phyloP scores from a whole-genome alignment of 2,888 invertebrate genomes.

The Esperia sulphurella region DNA sequence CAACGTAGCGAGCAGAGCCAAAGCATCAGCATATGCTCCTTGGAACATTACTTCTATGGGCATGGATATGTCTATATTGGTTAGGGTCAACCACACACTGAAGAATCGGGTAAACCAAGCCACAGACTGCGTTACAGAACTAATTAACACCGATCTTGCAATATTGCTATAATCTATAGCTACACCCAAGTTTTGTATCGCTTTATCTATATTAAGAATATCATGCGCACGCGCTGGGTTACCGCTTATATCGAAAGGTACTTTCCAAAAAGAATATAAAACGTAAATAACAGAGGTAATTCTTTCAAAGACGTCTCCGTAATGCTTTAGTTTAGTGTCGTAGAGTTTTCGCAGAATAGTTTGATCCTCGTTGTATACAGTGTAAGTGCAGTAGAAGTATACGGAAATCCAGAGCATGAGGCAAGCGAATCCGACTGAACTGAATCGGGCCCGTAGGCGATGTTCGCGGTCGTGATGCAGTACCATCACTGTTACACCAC shows the following conservation, averaged over 20 bases:
- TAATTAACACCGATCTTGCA: constrained; percentile 23
- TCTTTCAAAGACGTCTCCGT: constrained; percentile 52
- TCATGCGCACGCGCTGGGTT: constrained; percentile 28
- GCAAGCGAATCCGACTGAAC: constrained; percentile 30
- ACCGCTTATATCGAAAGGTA: constrained; percentile 37
- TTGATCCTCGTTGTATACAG: constrained; percentile 37
- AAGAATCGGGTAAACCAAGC: constrained; percentile 39
- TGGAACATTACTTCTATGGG: constrained; percentile 45
- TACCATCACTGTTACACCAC: constrained; percentile 22
- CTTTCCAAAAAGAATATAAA: constrained; percentile 39
- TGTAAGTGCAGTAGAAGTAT: constrained; percentile 43
- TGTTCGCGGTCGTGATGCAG: constrained; percentile 9
- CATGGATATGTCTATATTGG: constrained; percentile 22
- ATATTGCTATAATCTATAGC: constrained; percentile 32
- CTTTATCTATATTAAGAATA: constrained; percentile 39
- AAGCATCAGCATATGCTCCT: constrained; percentile 36
- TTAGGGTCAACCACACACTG: constrained; percentile 21
- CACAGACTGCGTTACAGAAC: constrained; percentile 23
- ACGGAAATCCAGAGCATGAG: constrained; percentile 30
- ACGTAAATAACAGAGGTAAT: constrained; percentile 32
- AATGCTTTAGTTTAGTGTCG: constrained; percentile 47
- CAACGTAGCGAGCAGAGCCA: constrained; percentile 35
- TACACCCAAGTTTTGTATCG: constrained; percentile 35
- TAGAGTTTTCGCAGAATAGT: constrained; percentile 49
- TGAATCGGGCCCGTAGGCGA: constrained; percentile 25